Evolutionary conservation across 2,797 vertebrate genomes (phyloP), one percentile per base, ranked within the genome.

Genomic region (Prunella strophiata): DNA sequence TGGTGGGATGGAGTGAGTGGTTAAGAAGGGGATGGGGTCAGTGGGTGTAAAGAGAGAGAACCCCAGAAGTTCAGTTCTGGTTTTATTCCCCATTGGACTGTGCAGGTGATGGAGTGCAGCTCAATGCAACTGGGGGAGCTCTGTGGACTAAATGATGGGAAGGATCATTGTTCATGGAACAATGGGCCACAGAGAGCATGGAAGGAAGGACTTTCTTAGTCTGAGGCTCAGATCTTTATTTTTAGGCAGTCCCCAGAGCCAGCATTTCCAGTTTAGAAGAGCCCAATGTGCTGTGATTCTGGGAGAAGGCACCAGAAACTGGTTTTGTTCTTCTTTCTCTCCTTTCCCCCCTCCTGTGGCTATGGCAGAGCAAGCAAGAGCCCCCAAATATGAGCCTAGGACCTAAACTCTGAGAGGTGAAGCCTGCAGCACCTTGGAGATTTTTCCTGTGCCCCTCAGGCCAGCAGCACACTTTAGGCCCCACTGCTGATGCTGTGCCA

Each of bases 221-320:
- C 29, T 26, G 75, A 59, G 54, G 38, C 32, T 85, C 52, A 45
- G 48, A 7, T 52, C 18, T 48, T 83, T 65, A 7, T 22, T 10
- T 74, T 78, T 9, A 6, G 22, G 36, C 59, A 36, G 47, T 51
- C 32, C 20, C 42, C 55, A 65, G 65, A 52, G 55, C 36, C 19
- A 30, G 13, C 7, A 38, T 21, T 5, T 59, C 40, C 62, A n/a
- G 12, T 52, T 13, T 42, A 45, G 50, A 62, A 71, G 66, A 42
- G 17, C 34, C 34, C 15, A 13, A 3, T 0, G 0, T 63, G 51
- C 26, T 61, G 59, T 1, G 0, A 34, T 70, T 66, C 22, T 32
- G 14, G 32, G 59, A 80, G 51, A 27, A 67, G 7, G 48, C 54
- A 54, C 29, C 50, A 65, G 38, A 71, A 79, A 34, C 7, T 2